Conservation (phyloP, 2,797 vertebrate species). For the Gila robusta region DNA sequence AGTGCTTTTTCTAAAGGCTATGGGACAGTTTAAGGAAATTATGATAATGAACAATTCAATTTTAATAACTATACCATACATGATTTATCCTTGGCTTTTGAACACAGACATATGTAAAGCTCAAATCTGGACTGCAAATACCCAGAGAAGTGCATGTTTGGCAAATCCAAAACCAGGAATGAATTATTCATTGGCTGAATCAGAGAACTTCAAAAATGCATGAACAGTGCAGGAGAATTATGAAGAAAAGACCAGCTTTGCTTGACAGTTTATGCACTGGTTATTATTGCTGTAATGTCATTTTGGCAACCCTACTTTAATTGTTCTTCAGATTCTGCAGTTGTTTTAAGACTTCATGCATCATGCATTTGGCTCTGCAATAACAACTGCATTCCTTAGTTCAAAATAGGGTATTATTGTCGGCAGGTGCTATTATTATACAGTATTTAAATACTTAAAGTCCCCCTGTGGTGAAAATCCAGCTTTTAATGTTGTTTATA, state of each 20-base stretch:
- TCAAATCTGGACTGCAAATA: constrained; percentile 64
- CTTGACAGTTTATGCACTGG: neutral
- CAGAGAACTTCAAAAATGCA: constrained; percentile 67
- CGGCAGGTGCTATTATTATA: neutral
- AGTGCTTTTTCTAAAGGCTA: neutral
- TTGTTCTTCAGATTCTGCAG: neutral
- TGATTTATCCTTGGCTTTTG: neutral
- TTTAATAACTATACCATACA: neutral
- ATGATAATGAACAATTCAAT: neutral
- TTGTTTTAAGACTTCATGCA: neutral
- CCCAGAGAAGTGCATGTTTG: constrained; percentile 66
- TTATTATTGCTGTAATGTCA: neutral
- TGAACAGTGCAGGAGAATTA: constrained; percentile 43
- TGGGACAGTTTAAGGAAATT: neutral
- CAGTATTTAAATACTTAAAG: neutral
- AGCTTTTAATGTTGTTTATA: no score
- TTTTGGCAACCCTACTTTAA: neutral
- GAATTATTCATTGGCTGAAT: constrained; percentile 76
- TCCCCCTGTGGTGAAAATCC: no score
- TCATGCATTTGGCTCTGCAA: neutral
- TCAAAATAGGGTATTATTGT: neutral
- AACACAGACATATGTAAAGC: constrained; percentile 46
- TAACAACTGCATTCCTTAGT: neutral
- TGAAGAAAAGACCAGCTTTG: constrained; percentile 1
- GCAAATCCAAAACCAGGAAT: constrained; percentile 72